These are phyloP conservation scores for Campoplex capitator DNA, from an alignment of 2,888 invertebrate species.

Conservation along the genomic window DNA sequence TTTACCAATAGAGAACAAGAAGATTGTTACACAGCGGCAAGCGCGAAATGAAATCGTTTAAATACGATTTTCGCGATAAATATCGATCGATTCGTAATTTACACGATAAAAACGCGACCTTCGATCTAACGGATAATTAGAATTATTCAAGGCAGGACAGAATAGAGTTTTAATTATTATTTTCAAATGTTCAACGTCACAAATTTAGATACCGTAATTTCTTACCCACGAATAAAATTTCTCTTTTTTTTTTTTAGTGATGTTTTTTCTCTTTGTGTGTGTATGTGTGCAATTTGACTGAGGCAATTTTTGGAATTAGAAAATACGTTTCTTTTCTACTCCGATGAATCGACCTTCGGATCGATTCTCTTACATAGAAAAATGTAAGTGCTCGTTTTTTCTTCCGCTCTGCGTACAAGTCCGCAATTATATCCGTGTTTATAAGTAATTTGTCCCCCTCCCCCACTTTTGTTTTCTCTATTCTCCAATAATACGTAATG, in stretches of 20 bases:
- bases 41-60: conserved; percentile 46
- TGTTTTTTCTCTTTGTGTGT: neutral
- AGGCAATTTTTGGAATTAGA: conserved; percentile 15
- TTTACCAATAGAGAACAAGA: conserved; percentile 77
- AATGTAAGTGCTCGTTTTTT: conserved; percentile 1
- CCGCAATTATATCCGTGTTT: conserved; percentile 33
- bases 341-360: neutral
- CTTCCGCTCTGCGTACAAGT: conserved; percentile 18
- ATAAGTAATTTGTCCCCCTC: conserved; percentile 18
- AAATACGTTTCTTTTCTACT: neutral
- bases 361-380: neutral
- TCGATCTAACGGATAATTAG: conserved; percentile 32
- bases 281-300: conserved; percentile 41
- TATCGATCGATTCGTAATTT: conserved; percentile 45
- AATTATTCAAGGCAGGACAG: conserved; percentile 53
- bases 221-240: conserved; percentile 4
- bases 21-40: conserved; percentile 72
- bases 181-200: conserved; percentile 37
- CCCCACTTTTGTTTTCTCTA: neutral
- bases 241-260: neutral
- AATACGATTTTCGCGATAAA: conserved; percentile 31
- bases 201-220: conserved; percentile 35
- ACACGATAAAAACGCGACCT: conserved; percentile 22
- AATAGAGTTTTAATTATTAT: conserved; percentile 27
- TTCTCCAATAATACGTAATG: conserved; percentile 14